These are phyloP conservation scores for Smutsia temminckii DNA, from an alignment of 2,797 vertebrate genomes.

Conservation along the genomic window DNA sequence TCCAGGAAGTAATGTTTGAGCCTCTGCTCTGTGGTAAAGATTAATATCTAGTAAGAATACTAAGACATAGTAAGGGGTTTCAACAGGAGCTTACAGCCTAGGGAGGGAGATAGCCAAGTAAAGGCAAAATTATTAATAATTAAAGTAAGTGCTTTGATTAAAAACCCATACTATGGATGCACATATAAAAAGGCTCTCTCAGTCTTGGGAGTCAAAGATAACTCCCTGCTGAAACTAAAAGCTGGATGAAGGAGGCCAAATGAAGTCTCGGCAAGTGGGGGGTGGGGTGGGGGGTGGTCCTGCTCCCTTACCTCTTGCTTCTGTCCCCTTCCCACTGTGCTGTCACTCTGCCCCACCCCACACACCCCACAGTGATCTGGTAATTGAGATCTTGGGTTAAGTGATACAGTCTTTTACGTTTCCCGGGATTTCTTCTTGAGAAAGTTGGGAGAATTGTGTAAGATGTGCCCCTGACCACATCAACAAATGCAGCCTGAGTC, in stretches of 20 bases:
- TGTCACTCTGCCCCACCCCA: not conserved
- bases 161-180: not conserved
- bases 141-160: not conserved
- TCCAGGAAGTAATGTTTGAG: not conserved
- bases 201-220: not conserved
- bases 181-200: not conserved
- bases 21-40: not conserved
- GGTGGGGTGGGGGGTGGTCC: not conserved
- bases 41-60: not conserved
- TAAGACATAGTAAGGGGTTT: not conserved
- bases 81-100: not conserved
- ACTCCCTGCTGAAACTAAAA: not conserved
- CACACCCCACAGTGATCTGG: not conserved
- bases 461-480: not conserved
- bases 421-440: not conserved
- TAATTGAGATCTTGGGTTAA: not conserved
- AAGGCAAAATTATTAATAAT: not conserved
- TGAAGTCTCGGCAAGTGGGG: not conserved
- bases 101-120: not conserved
- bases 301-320: not conserved
- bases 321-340: not conserved
- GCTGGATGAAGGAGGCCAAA: not conserved
- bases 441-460: not conserved
- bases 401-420: not conserved
- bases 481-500: not conserved